phyloP scores from a whole-genome alignment of 2,797 vertebrate genomes.

The Carapus acus region DNA sequence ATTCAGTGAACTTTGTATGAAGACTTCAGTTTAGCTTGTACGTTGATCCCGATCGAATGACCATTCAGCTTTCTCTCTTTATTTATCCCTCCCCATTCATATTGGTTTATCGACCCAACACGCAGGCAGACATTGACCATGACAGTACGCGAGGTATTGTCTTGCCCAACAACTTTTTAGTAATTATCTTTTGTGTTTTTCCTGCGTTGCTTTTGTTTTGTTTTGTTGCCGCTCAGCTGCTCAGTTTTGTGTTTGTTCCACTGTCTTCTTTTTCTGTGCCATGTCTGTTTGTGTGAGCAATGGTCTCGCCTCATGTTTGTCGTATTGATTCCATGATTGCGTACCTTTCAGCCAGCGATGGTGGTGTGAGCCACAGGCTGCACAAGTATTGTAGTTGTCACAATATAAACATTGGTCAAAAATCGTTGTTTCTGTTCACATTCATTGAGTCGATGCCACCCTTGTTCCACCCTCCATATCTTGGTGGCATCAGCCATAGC shows the following conservation, averaged over 20 bases:
- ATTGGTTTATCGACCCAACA: too few relatives aligned
- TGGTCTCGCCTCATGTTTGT: background rate
- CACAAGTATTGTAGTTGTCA: too few relatives aligned
- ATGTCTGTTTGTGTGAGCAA: too few relatives aligned
- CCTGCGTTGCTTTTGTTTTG: too few relatives aligned
- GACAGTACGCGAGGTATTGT: too few relatives aligned
- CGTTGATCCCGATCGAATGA: constrained; percentile 43
- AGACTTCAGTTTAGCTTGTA: constrained; percentile 24
- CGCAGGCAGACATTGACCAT: too few relatives aligned
- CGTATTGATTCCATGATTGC: background rate
- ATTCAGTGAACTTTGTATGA: constrained; percentile 51
- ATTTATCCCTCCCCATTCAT: constrained; percentile 11
- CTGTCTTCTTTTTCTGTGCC: background rate
- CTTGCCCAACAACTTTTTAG: too few relatives aligned
- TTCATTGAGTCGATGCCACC: background rate
- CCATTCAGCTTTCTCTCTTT: background rate
- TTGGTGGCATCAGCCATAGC: constrained; percentile 33
- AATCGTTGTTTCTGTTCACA: background rate
- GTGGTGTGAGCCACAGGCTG: too few relatives aligned
- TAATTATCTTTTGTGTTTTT: too few relatives aligned
- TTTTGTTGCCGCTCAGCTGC: background rate
- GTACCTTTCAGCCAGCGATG: background rate
- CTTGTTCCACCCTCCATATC: constrained; percentile 27
- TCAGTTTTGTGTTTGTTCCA: too few relatives aligned
- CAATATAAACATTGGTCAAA: background rate